Evolutionary conservation across 2,888 invertebrate species (phyloP).

Genomic region (Spodoptera exigua): DNA sequence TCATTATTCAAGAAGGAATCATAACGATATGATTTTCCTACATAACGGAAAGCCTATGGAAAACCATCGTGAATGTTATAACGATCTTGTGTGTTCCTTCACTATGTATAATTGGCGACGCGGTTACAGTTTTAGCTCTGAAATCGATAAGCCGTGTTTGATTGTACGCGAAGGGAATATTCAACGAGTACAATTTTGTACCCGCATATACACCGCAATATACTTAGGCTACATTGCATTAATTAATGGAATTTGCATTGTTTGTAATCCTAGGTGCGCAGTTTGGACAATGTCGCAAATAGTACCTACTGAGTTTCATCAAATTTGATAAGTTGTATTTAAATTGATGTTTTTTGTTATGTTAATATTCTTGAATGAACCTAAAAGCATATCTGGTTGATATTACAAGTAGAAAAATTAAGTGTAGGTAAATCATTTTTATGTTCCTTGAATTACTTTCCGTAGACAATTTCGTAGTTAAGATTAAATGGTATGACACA

Average conservation of each 20-base stretch:
- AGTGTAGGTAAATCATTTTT: no score
- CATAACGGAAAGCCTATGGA: slow-evolving; percentile 2
- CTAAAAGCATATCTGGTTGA: no score
- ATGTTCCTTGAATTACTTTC: no score
- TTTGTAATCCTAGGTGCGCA: slow-evolving; percentile 49
- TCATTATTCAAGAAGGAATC: slow-evolving; percentile 12
- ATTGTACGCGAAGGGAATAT: slow-evolving; percentile 71
- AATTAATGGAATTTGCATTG: slow-evolving; percentile 72
- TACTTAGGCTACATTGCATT: slow-evolving; percentile 59
- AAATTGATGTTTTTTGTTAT: slow-evolving; percentile 35
- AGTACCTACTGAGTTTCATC: slow-evolving; percentile 15
- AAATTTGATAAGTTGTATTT: slow-evolving; percentile 28
- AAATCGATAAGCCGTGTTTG: slow-evolving; percentile 80
- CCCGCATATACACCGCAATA: slow-evolving; percentile 37
- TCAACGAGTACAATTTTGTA: slow-evolving; percentile 62
- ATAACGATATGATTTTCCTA: background rate
- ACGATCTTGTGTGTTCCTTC: slow-evolving; percentile 61
- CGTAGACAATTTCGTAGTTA: no score
- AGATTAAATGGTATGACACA: no score
- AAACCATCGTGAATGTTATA: slow-evolving; percentile 13
- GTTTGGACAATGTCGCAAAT: slow-evolving; percentile 33
- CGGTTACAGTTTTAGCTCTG: slow-evolving; percentile 73
- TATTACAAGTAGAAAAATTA: no score
- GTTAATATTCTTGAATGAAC: no score
- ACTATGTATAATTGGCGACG: slow-evolving; percentile 75